Percentiles rank a stretch among this genome's conserved stretches.
Conservation (phyloP, 1,140 invertebrate species). For the Aradophagus sp. region DNA sequence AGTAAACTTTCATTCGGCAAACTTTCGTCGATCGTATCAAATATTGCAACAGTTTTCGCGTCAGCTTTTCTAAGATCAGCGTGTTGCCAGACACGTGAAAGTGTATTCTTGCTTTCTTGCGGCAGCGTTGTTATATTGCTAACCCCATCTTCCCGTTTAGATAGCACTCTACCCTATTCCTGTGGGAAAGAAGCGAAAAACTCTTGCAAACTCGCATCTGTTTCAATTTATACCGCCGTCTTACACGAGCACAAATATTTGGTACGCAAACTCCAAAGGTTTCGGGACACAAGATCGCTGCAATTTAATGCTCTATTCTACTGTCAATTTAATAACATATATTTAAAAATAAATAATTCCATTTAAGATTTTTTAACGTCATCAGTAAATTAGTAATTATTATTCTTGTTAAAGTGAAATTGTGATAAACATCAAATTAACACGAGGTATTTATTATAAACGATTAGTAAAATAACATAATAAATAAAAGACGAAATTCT, state of each 20-base stretch:
- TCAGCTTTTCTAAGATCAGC: conserved; percentile 39
- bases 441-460: too few relatives aligned
- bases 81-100: conserved; percentile 45
- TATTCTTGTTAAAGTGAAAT: too few relatives aligned
- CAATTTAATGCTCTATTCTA: conserved; percentile 35
- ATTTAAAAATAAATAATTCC: too few relatives aligned
- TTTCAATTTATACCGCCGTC: conserved; percentile 73
- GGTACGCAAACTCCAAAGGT: conserved; percentile 48
- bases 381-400: too few relatives aligned
- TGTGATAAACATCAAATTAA: too few relatives aligned
- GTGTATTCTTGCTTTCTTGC: conserved; percentile 46
- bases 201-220: conserved; percentile 73
- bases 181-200: conserved; percentile 67
- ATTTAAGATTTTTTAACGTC: too few relatives aligned
- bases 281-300: conserved; percentile 26
- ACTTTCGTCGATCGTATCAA: conserved; percentile 42
- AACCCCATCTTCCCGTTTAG: conserved; percentile 55
- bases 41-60: conserved; percentile 44
- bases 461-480: too few relatives aligned
- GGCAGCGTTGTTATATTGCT: conserved; percentile 50
- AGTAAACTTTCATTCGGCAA: conserved; percentile 32
- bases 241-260: conserved; percentile 48
- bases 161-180: conserved; percentile 57
- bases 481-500: too few relatives aligned
- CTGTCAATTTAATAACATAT: too few relatives aligned